Evolutionary conservation across 2,888 invertebrate genomes (phyloP).

Genomic region (Lycophotia porphyrea): DNA sequence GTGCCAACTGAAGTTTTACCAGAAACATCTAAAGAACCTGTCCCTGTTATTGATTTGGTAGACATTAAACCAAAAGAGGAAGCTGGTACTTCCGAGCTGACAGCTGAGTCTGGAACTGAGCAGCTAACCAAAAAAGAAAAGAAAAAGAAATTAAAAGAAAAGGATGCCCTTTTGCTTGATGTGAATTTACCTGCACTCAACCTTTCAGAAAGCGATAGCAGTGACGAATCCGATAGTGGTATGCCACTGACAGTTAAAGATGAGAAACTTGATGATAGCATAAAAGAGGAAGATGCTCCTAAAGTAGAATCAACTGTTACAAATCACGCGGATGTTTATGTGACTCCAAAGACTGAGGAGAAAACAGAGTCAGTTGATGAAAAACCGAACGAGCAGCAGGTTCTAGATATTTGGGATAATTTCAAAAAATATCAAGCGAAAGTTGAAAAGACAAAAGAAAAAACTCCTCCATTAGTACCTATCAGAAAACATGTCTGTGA

Average conservation of each 20-base stretch:
- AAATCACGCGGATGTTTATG: conserved; percentile 54
- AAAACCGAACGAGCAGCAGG: conserved; percentile 90
- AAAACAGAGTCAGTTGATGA: conserved; percentile 82
- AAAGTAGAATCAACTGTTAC: conserved; percentile 61
- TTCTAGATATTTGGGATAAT: conserved; percentile 94
- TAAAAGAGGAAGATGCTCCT: conserved; percentile 65
- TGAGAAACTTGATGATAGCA: conserved; percentile 69
- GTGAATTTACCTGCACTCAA: conserved; percentile 94
- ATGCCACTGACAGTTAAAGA: conserved; percentile 74
- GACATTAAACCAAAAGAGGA: conserved; percentile 81
- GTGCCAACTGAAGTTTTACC: conserved; percentile 70
- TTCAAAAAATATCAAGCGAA: conserved; percentile 94
- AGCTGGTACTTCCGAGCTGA: conserved; percentile 79
- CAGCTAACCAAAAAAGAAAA: conserved; percentile 84
- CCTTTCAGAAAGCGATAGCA: conserved; percentile 96
- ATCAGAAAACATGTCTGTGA: conserved; percentile 90
- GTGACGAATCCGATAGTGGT: conserved; percentile 91
- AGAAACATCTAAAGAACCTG: conserved; percentile 79
- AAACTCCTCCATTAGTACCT: conserved; percentile 86
- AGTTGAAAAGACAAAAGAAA: conserved; percentile 90
- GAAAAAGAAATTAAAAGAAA: conserved; percentile 87
- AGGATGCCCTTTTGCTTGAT: conserved; percentile 87
- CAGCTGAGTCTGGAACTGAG: conserved; percentile 78
- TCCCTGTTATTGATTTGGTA: conserved; percentile 83
- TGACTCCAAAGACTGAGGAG: conserved; percentile 70